A percentile compares a stretch with the other conserved stretches of the same genome.
Conservation (phyloP, 2,113 vertebrate species). For the Pavo muticus region DNA sequence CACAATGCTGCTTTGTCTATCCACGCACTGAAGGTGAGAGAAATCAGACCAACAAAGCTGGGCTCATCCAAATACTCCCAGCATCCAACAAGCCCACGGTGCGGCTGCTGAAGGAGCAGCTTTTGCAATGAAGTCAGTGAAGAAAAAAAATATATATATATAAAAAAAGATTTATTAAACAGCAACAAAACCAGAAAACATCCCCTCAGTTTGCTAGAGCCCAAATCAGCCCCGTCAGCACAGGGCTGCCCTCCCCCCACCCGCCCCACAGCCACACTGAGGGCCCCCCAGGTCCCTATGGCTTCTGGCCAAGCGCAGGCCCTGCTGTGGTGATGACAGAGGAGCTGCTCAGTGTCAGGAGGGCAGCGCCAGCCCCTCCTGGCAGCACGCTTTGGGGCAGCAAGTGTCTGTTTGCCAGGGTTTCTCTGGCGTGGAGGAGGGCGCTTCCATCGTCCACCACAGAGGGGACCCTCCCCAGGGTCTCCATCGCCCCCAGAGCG, state of each 20-base stretch:
- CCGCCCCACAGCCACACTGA: rapidly evolving
- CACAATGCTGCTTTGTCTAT: not conserved
- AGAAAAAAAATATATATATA: not conserved
- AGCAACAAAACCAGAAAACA: not conserved
- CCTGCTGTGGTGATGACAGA: not conserved
- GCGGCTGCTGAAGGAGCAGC: not conserved
- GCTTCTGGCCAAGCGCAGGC: constrained; percentile 10
- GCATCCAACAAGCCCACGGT: not conserved
- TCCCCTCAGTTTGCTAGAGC: not conserved
- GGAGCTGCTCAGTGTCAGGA: constrained; percentile 15
- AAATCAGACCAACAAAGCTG: rapidly evolving
- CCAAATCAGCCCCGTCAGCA: not conserved
- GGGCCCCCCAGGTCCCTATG: not conserved
- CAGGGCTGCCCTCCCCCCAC: not conserved
- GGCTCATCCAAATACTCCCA: not conserved
- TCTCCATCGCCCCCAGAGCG: not conserved
- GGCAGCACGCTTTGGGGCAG: constrained; percentile 32
- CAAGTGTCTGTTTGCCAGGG: constrained; percentile 41
- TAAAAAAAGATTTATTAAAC: constrained; percentile 37
- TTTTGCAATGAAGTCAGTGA: not conserved
- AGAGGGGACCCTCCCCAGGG: constrained; percentile 63
- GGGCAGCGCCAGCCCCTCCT: not conserved
- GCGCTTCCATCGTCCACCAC: constrained; percentile 52
- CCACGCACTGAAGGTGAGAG: rapidly evolving
- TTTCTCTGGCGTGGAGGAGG: constrained; percentile 29